Evolutionary conservation across 30 jellyfish, hydroid and myxozoan species (phyloP).

Genomic region (Nemopilema nomurai): DNA sequence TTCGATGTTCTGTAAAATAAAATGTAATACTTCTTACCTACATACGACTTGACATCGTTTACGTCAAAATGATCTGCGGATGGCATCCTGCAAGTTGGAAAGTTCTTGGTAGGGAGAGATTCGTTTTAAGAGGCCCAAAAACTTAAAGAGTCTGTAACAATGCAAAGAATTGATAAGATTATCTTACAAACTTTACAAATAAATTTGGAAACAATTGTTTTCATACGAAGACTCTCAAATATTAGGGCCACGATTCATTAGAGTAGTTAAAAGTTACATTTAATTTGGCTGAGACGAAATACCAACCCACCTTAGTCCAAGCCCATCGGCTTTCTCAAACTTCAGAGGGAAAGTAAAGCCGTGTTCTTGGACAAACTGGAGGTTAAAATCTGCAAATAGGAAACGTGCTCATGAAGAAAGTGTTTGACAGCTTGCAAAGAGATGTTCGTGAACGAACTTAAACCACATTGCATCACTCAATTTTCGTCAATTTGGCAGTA

Average conservation of each 20-base stretch:
- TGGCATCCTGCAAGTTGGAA: conserved; percentile 58
- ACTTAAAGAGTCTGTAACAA: not conserved
- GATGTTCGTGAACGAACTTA: not conserved
- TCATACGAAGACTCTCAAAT: not conserved
- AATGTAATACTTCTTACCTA: conserved; percentile 66
- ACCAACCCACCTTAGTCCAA: conserved; percentile 73
- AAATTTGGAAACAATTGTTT: not conserved
- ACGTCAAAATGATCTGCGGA: conserved; percentile 76
- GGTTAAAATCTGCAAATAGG: conserved; percentile 72
- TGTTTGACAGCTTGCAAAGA: not conserved
- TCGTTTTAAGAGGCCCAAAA: not conserved
- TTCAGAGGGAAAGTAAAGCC: conserved; percentile 82
- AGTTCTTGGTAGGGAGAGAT: not conserved
- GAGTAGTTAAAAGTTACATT: not conserved
- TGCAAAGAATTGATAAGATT: not conserved
- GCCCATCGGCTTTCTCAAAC: conserved; percentile 80
- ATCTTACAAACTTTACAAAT: not conserved
- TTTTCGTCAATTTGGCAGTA: not conserved
- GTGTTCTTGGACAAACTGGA: conserved; percentile 87
- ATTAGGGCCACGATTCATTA: not conserved
- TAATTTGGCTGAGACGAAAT: not conserved
- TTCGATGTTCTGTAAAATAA: no score
- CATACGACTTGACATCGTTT: conserved; percentile 86
- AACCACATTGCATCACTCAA: not conserved
- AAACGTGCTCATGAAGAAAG: not conserved